Evolutionary conservation across 2,888 invertebrate genomes (phyloP), one percentile per base, ranked within the genome.

Genomic region (Tachina grossa): DNA sequence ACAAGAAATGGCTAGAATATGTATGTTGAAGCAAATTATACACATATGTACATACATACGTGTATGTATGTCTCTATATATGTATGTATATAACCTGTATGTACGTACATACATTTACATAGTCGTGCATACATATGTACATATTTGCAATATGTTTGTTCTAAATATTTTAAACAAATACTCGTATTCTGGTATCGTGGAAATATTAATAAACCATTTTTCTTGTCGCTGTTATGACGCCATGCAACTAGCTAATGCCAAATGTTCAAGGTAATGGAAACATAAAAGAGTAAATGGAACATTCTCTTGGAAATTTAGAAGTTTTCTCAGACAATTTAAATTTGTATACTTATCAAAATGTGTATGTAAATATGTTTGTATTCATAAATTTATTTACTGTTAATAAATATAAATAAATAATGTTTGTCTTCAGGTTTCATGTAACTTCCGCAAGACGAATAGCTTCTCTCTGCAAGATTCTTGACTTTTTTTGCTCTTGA

Each of bases 141-240:
- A 14, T 63, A 61, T 63, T 63, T 63, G 61, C 31, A 55, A 47
- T 71, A 63, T 74, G 57, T 59, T 81, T 75, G 81, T 81, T 74
- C 81, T 81, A 81, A 81, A 81, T 81, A 81, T 75, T 81, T 74
- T 65, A 8, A 57, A 49, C 16, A 68, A 75, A 51, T 68, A 53
- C 63, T 43, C 39, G 16, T 31, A 68, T 57, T 59, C 47, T 45
- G 13, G 16, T 61, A 74, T 43, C 11, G 31, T 80, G 80, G 47
- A 80, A 80, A 72, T 65, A 72, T 72, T 80, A 79, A 79, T 72
- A 63, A 79, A 72, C 63, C 19, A 71, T 71, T 65, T 69, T 79
- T 78, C 76, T 77, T n/a, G 41, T 45, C 11, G 51, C 51, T 61
- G 9, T 77, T n/a, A 11, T 41, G 69, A 78, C 49, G 51, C 77